A percentile compares a stretch with the other conserved stretches of the same genome.
These are phyloP conservation scores for Aegithalos caudatus DNA, from an alignment of 2,113 vertebrate genomes.

Conservation along the genomic window DNA sequence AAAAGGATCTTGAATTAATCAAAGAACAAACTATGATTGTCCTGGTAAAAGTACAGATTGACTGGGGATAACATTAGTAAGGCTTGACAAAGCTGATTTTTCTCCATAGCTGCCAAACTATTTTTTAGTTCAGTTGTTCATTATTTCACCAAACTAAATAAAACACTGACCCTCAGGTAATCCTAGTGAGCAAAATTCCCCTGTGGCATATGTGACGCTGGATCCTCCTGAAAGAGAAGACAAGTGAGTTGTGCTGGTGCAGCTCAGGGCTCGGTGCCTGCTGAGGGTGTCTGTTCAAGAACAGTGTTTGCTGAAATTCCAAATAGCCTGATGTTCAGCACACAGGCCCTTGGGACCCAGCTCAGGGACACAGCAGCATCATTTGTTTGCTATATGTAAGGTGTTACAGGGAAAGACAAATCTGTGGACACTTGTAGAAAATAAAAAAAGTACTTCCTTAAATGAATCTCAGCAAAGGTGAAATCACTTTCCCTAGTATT, in stretches of 20 bases:
- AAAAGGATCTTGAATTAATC: background rate
- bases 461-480: background rate
- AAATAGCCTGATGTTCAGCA: background rate
- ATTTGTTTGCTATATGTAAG: background rate
- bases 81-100: background rate
- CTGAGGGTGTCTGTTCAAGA: background rate
- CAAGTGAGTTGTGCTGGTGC: background rate
- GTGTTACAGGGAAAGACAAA: background rate
- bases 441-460: background rate
- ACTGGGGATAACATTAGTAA: background rate
- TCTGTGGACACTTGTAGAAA: background rate
- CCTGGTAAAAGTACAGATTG: background rate
- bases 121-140: background rate
- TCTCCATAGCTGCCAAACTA: background rate
- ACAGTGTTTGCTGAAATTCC: background rate
- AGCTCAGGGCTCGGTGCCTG: accelerated
- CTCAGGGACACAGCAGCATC: background rate
- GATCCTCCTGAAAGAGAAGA: background rate
- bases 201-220: accelerated
- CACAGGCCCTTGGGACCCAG: background rate
- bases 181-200: background rate
- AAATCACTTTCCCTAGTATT: background rate
- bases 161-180: background rate
- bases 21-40: background rate
- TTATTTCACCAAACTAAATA: constrained; percentile 11